Evolutionary conservation across 64 coral and sea anemone genomes (phyloP).

Genomic region (Pocillopora verrucosa): DNA sequence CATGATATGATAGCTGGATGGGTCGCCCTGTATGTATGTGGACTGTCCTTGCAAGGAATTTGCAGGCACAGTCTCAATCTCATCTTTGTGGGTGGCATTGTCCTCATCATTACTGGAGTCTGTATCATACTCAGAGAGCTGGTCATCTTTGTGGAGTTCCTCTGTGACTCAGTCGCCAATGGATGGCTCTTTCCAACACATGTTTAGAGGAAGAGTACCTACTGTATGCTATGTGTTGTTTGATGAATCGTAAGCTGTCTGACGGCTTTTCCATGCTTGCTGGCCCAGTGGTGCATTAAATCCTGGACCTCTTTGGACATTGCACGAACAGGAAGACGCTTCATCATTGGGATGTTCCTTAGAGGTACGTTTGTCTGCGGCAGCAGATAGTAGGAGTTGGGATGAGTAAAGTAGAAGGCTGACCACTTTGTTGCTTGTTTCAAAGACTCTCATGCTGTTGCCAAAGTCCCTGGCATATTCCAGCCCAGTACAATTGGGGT

Average conservation of each 20-base stretch:
- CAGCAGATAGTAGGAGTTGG: conserved; percentile 18
- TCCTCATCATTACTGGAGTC: conserved; percentile 33
- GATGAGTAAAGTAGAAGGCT: conserved; percentile 32
- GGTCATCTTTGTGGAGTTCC: conserved; percentile 33
- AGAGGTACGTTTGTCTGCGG: conserved; percentile 36
- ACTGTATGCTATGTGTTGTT: conserved; percentile 57
- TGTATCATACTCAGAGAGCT: conserved; percentile 17
- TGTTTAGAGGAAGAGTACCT: conserved; percentile 62
- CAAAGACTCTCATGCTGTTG: conserved; percentile 18
- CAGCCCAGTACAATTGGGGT: too few relatives aligned
- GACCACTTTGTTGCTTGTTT: conserved; percentile 24
- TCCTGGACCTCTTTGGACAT: conserved; percentile 55
- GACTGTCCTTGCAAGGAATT: conserved; percentile 55
- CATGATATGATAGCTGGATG: conserved; percentile 32
- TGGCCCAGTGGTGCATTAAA: conserved; percentile 48
- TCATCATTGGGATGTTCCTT: conserved; percentile 32
- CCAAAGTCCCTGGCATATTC: background rate
- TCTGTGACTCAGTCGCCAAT: conserved; percentile 46
- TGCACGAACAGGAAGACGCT: conserved; percentile 37
- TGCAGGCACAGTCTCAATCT: conserved; percentile 39
- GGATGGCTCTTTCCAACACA: conserved; percentile 42
- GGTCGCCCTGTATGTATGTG: conserved; percentile 37
- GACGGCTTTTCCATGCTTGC: conserved; percentile 43
- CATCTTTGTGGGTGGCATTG: conserved; percentile 43
- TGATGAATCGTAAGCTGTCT: conserved; percentile 38